phyloP scores from a whole-genome alignment of 2,797 vertebrate species.

The Molossus alvarezi region DNA sequence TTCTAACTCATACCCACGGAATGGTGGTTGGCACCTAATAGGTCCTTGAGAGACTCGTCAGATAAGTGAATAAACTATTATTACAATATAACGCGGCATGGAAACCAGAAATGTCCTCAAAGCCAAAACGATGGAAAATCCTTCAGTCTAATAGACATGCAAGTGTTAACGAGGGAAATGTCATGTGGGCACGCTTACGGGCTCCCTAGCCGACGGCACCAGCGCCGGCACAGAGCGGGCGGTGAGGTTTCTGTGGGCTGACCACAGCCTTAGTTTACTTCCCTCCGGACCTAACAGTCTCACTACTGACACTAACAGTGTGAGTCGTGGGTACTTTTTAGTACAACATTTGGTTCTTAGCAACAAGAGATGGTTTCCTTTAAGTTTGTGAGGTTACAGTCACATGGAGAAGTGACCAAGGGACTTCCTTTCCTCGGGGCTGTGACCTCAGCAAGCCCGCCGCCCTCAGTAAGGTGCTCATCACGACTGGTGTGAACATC shows the following conservation, averaged over 20 bases:
- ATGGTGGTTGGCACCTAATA: background rate
- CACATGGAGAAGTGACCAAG: background rate
- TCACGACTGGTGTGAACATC: background rate
- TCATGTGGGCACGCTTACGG: fast-evolving
- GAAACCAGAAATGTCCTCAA: background rate
- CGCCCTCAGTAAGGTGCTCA: background rate
- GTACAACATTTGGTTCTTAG: background rate
- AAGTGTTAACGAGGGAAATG: background rate
- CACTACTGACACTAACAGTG: background rate
- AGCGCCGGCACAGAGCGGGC: fast-evolving
- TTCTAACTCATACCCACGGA: background rate
- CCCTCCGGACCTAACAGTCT: background rate
- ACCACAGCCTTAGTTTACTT: background rate
- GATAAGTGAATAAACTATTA: background rate
- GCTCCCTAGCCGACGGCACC: background rate
- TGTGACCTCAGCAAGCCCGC: background rate
- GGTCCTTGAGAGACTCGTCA: background rate
- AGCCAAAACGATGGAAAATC: background rate
- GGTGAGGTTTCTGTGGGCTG: fast-evolving
- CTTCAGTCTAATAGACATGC: background rate
- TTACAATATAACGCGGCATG: background rate
- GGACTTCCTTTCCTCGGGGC: background rate
- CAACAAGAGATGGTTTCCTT: background rate
- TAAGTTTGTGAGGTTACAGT: background rate
- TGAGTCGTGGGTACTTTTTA: background rate